phyloP scores from a whole-genome alignment of 2,888 invertebrate species.

The Cantharis nigra region DNA sequence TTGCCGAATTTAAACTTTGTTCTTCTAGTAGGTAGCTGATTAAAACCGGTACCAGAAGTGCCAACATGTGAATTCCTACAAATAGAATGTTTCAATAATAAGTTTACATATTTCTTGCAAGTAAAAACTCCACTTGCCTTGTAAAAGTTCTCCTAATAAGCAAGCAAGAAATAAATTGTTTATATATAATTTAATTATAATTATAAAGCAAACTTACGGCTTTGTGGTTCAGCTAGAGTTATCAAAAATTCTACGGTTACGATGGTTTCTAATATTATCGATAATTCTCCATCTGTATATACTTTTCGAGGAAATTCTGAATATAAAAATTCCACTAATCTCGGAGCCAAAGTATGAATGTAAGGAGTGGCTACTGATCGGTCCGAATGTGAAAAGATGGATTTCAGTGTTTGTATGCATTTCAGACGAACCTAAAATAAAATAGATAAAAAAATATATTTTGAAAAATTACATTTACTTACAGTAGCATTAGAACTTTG shows the following conservation, averaged over 20 bases:
- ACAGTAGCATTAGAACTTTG: constrained; percentile 67
- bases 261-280: constrained; percentile 74
- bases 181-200: not conserved
- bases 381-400: constrained; percentile 76
- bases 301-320: constrained; percentile 65
- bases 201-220: constrained; percentile 65
- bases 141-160: constrained; percentile 59
- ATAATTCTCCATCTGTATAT: constrained; percentile 69
- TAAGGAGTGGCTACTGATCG: constrained; percentile 74
- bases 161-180: constrained; percentile 28
- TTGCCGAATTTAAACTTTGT: constrained; percentile 62
- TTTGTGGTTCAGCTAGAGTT: constrained; percentile 73
- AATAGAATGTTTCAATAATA: constrained; percentile 33
- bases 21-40: constrained; percentile 82
- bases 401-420: constrained; percentile 77
- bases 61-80: constrained; percentile 87
- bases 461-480: constrained; percentile 40
- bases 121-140: constrained; percentile 55
- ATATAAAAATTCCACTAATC: constrained; percentile 76
- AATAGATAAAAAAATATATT: no score
- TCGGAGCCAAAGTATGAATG: constrained; percentile 80
- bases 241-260: constrained; percentile 76
- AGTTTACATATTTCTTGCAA: constrained; percentile 6
- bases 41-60: constrained; percentile 87
- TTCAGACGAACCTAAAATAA: constrained; percentile 68